phyloP scores from a whole-genome alignment of 1,140 invertebrate genomes.

The Eumaeus atala region DNA sequence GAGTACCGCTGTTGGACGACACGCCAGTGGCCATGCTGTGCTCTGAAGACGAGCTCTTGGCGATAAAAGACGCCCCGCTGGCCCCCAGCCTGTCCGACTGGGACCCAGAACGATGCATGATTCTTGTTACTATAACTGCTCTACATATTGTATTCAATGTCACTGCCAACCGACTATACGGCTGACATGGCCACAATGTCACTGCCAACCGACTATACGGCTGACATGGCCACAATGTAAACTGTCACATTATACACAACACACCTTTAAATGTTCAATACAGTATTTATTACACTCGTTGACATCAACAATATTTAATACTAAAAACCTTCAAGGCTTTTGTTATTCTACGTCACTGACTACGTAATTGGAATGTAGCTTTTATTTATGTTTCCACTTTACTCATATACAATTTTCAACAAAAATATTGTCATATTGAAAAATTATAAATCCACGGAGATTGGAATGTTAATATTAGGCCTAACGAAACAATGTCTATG shows the following conservation, averaged over 20 bases:
- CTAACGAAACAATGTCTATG: not conserved
- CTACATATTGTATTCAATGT: conserved; percentile 44
- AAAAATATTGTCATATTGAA: conserved; percentile 4
- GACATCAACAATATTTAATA: no score
- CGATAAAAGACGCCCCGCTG: conserved; percentile 53
- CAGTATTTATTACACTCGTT: conserved; percentile 15
- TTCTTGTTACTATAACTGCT: conserved; percentile 43
- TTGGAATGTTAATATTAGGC: conserved; percentile 4
- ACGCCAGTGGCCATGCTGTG: conserved; percentile 74
- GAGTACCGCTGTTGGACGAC: conserved; percentile 59
- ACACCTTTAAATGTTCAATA: conserved; percentile 32
- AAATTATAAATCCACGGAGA: not conserved
- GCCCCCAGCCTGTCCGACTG: conserved; percentile 61
- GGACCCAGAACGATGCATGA: conserved; percentile 74
- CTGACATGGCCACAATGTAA: conserved; percentile 23
- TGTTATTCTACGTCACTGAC: not conserved
- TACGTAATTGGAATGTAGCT: not conserved
- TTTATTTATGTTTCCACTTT: conserved; percentile 7
- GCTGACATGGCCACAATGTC: conserved; percentile 25
- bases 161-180: conserved; percentile 22
- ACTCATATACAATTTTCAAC: conserved; percentile 14
- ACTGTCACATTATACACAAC: conserved; percentile 26
- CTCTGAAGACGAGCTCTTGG: conserved; percentile 69
- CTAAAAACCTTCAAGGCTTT: not conserved
- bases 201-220: conserved; percentile 18